These are phyloP conservation scores for Limnephilus lunatus DNA, from an alignment of 2,888 invertebrate species.

Conservation along the genomic window DNA sequence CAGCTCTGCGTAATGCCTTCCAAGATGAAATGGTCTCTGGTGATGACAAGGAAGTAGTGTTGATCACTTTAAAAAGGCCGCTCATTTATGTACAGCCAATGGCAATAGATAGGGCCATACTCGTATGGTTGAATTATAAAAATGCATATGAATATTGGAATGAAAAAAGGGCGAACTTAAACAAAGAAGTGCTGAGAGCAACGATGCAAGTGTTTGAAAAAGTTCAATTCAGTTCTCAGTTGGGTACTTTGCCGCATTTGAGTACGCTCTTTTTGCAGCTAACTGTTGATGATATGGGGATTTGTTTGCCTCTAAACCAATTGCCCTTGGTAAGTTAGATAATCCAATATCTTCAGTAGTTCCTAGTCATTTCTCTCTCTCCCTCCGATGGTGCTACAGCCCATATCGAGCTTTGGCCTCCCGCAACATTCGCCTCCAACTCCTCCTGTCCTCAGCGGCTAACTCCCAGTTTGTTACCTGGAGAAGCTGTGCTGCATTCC, in stretches of 20 bases:
- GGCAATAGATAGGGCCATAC: conserved; percentile 98
- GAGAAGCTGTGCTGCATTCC: too few species aligned
- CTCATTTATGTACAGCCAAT: conserved; percentile 97
- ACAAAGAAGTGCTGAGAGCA: conserved; percentile 89
- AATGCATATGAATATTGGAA: conserved; percentile 99
- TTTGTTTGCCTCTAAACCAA: conserved; percentile 93
- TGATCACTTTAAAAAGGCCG: conserved; percentile 94
- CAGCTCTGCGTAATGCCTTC: conserved; percentile 85
- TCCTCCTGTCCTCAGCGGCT: too few species aligned
- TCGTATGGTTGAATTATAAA: conserved; percentile 99
- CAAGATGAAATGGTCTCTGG: conserved; percentile 93
- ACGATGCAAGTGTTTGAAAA: conserved; percentile 82
- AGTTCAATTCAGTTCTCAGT: conserved; percentile 87
- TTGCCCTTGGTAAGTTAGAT: conserved; percentile 80
- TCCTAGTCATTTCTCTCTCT: neutral
- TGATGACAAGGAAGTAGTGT: conserved; percentile 90
- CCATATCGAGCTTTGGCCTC: too few species aligned
- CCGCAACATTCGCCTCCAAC: too few species aligned
- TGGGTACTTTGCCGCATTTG: conserved; percentile 84
- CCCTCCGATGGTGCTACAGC: too few species aligned
- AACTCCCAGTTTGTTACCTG: too few species aligned
- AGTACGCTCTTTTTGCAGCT: conserved; percentile 95
- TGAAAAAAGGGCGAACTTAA: conserved; percentile 94
- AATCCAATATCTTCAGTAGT: neutral
- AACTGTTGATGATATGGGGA: conserved; percentile 97